Percentiles rank a stretch among this genome's conserved stretches.
These are phyloP conservation scores for Adelognathus sp. DNA, from an alignment of 2,888 invertebrate species.

Conservation along the genomic window DNA sequence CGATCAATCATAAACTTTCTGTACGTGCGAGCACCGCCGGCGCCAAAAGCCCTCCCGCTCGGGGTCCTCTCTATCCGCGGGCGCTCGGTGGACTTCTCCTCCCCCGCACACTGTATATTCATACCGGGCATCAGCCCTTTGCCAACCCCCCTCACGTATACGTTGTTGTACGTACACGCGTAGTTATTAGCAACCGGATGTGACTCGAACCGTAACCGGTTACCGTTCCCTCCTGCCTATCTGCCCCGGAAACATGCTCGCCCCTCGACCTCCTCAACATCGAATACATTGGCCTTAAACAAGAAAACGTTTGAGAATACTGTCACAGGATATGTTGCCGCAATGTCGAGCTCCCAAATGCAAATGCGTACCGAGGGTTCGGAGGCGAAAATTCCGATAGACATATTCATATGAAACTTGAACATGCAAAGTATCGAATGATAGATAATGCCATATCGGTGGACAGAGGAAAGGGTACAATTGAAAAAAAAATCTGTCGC, in stretches of 20 bases:
- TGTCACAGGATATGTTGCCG: no score
- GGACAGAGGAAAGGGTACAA: no score
- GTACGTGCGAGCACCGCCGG: constrained; percentile 49
- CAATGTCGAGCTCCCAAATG: no score
- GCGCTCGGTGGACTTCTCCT: constrained; percentile 20
- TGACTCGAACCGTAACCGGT: constrained; percentile 47
- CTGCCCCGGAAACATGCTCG: constrained; percentile 13
- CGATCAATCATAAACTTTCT: constrained; percentile 67
- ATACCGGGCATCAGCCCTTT: background rate
- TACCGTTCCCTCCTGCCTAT: constrained; percentile 30
- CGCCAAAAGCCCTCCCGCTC: constrained; percentile 1
- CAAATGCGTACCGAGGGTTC: no score
- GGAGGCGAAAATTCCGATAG: no score
- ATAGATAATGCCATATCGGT: no score
- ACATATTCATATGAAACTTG: no score
- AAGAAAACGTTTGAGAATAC: no score
- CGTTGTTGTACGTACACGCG: constrained; percentile 58
- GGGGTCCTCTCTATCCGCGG: constrained; percentile 16
- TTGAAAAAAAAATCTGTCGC: no score
- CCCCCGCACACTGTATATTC: constrained; percentile 15
- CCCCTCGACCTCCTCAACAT: background rate
- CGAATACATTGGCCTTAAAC: constrained; percentile 1
- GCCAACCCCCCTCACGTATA: background rate
- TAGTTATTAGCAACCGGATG: constrained; percentile 61
- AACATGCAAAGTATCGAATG: no score